Evolutionary conservation across 2,797 vertebrate species (phyloP).

Genomic region (Lepilemur ruficaudatus): DNA sequence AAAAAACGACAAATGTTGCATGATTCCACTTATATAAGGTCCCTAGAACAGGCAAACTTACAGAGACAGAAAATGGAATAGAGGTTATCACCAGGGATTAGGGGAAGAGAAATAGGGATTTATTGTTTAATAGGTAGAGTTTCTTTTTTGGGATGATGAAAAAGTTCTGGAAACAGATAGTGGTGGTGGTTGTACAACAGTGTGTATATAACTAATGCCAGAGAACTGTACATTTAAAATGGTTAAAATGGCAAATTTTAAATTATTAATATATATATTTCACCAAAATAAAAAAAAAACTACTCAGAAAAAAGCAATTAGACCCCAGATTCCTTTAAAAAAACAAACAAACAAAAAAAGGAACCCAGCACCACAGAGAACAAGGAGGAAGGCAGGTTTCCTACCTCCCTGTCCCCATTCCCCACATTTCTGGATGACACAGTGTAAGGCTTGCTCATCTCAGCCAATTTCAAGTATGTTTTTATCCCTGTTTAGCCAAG

Average conservation of each 20-base stretch:
- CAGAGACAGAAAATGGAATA: neutral
- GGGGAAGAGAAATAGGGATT: too few relatives aligned
- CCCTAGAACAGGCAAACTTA: neutral
- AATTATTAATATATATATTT: neutral
- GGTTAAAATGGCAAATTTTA: neutral
- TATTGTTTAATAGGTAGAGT: neutral
- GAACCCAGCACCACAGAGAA: neutral
- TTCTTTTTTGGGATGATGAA: neutral
- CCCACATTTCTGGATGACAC: neutral
- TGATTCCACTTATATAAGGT: neutral
- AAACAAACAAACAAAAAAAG: neutral
- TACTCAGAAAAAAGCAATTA: neutral
- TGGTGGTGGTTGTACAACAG: neutral
- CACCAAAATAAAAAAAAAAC: neutral
- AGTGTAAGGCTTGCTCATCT: neutral
- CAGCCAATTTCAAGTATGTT: neutral
- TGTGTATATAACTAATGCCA: neutral
- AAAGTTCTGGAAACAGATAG: neutral
- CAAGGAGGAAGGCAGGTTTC: neutral
- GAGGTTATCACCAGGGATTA: neutral
- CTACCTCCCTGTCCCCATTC: neutral
- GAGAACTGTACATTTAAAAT: neutral
- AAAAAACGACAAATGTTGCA: neutral
- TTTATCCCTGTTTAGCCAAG: neutral
- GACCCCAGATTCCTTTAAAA: neutral